Conservation (phyloP, 1,140 invertebrate genomes). For the Ditylenchus dipsaci region DNA sequence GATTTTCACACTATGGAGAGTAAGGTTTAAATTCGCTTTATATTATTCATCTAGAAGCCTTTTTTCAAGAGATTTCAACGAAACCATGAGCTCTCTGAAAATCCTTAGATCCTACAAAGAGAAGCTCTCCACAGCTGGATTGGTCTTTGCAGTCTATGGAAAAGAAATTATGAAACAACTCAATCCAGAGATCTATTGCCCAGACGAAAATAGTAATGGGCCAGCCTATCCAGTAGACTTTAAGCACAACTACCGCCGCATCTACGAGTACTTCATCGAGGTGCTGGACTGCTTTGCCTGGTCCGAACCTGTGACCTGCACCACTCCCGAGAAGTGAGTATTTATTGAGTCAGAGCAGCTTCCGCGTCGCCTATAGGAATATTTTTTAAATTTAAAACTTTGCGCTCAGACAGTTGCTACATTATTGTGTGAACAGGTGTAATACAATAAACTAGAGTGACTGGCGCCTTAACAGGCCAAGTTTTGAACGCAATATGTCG, state of each 20-base stretch:
- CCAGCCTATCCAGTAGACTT: not conserved
- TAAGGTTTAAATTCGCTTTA: not conserved
- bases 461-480: too few relatives aligned
- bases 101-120: conserved; percentile 9
- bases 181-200: not conserved
- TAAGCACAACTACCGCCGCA: conserved; percentile 11
- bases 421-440: too few relatives aligned
- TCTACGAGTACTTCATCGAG: conserved; percentile 27
- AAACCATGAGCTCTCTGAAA: not conserved
- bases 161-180: conserved; percentile 6
- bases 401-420: too few relatives aligned
- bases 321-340: conserved; percentile 24
- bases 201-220: too few relatives aligned
- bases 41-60: not conserved
- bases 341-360: too few relatives aligned
- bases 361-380: too few relatives aligned
- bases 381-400: too few relatives aligned
- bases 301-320: conserved; percentile 2
- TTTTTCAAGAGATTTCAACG: conserved; percentile 7
- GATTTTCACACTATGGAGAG: conserved; percentile 5
- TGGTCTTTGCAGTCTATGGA: conserved; percentile 21
- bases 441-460: too few relatives aligned
- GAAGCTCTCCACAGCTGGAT: conserved; percentile 19
- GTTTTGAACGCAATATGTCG: too few relatives aligned
- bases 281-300: conserved; percentile 21